Base-by-base conservation (phyloP, 2,797 vertebrate genomes). In the Thunnus albacares region DNA sequence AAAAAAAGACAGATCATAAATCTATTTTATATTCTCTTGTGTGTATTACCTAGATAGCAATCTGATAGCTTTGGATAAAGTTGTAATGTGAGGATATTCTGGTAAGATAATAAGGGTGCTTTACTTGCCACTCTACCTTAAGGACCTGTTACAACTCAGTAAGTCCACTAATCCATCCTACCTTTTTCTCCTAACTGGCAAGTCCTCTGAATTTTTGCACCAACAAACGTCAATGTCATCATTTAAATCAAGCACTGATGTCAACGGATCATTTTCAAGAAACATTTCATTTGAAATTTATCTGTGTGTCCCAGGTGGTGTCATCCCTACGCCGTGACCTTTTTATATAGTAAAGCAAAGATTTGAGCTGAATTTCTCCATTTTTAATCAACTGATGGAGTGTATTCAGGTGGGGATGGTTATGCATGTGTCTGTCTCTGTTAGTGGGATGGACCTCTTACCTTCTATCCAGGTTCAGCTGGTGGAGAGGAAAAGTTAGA, bases 21-120 rank as follows among this genome's bases (percentile, higher is more conserved):
- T 93, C 90, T 94, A 93, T 94, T 93, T 95, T 94, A 92, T 95
- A 92, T 90, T 91, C 81, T 88, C 85, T 83, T 89, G 87, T 93
- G 91, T 93, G 83, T 90, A 83, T 91, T 85, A 89, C 80, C 71
- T 88, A 90, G 89, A 85, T 90, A 91, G 90, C 86, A 90, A 88
- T 93, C 83, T 89, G 85, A 91, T 90, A 93, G 89, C 89, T 93
- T 92, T 92, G 91, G 84, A 86, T 83, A 83, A 76, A 82, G 84
- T 83, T 79, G 81, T 82, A 84, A 78, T 52, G 80, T 85, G 81
- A 84, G 86, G 79, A 84, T 87, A 87, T 88, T 84, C 73, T 89
- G 84, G 79, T 88, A 83, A 83, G 76, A 85, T 84, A 74, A 84
- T 75, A 93, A 90, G 91, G 94, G 93, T 95, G 92, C 93, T 95